Conservation (phyloP, 1,140 invertebrate genomes). For the Trichonephila clavipes region DNA sequence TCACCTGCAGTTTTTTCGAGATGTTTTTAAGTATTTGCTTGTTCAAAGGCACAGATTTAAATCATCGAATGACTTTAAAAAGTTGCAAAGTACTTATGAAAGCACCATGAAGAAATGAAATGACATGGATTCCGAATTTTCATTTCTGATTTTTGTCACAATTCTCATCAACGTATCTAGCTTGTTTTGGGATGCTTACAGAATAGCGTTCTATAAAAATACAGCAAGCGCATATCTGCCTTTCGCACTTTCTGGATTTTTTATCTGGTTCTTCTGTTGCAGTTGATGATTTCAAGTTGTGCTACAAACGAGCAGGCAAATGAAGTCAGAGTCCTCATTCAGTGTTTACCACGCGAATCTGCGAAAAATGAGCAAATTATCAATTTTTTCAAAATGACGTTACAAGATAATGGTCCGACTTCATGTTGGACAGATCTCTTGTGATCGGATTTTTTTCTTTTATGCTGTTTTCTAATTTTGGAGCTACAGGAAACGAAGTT, state of each 20-base stretch:
- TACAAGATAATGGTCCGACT: too few relatives aligned
- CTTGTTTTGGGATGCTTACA: background rate
- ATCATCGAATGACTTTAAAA: background rate
- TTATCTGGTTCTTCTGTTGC: background rate
- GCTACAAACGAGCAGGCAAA: background rate
- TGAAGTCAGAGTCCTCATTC: too few relatives aligned
- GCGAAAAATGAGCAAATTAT: too few relatives aligned
- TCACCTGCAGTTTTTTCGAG: background rate
- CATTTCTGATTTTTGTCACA: too few relatives aligned
- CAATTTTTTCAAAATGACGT: too few relatives aligned
- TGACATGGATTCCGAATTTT: too few relatives aligned
- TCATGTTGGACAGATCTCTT: too few relatives aligned
- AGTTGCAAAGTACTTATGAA: background rate
- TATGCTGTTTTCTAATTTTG: too few relatives aligned
- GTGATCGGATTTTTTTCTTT: too few relatives aligned
- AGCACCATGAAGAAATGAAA: background rate
- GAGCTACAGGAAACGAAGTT: too few relatives aligned
- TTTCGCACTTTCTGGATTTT: background rate
- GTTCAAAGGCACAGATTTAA: background rate
- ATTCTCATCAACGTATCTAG: background rate
- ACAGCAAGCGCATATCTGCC: background rate
- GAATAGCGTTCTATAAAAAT: background rate
- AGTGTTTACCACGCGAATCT: background rate
- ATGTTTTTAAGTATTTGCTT: background rate
- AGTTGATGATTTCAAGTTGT: background rate